A percentile compares a stretch with the other conserved stretches of the same genome.
These are phyloP conservation scores for Galagoides demidoff DNA, from an alignment of 2,797 vertebrate genomes.

Conservation along the genomic window DNA sequence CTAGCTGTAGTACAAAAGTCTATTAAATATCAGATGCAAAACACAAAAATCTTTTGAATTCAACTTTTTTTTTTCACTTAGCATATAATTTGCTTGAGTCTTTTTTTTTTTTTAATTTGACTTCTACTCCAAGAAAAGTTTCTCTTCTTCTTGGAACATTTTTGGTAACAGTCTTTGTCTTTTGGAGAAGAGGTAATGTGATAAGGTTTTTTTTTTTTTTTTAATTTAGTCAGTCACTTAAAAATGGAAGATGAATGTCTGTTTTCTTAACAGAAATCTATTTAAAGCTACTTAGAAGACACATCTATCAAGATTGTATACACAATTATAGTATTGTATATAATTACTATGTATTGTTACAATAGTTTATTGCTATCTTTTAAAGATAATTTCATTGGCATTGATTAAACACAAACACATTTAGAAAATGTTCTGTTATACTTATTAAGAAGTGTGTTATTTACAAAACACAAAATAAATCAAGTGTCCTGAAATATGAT, in stretches of 20 bases:
- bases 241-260: constrained; percentile 46
- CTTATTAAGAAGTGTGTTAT: not conserved
- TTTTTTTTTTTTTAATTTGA: constrained; percentile 56
- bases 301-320: not conserved
- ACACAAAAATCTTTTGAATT: constrained; percentile 73
- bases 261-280: constrained; percentile 41
- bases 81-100: constrained; percentile 41
- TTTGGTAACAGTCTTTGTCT: constrained; percentile 51
- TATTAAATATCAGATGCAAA: constrained; percentile 77
- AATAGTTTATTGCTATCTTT: constrained; percentile 18
- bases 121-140: constrained; percentile 9
- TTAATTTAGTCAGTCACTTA: constrained; percentile 56
- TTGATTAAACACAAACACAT: constrained; percentile 51
- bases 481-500: not conserved
- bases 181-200: constrained; percentile 45
- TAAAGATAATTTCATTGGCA: constrained; percentile 59
- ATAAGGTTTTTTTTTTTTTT: not conserved
- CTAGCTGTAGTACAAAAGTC: constrained; percentile 67
- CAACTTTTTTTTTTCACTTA: constrained; percentile 67
- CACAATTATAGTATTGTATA: not conserved
- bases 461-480: not conserved
- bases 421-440: not conserved
- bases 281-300: constrained; percentile 57
- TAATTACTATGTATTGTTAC: not conserved
- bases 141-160: constrained; percentile 46